Base-by-base conservation (phyloP, 2,797 vertebrate genomes). In the Gymnopithys bicolor region DNA sequence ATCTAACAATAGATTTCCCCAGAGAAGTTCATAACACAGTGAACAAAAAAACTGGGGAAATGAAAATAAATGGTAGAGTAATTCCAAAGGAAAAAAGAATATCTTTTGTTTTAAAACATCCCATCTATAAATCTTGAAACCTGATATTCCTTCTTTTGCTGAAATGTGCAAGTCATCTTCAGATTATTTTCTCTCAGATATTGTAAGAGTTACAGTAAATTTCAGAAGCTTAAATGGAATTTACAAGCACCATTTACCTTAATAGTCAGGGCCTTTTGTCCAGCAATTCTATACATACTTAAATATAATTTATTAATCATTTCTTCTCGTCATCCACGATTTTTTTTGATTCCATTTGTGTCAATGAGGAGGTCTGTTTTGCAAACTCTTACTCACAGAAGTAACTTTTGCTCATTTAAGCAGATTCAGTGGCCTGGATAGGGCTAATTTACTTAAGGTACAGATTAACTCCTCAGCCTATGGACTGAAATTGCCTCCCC, bases 211-310 rank as follows among this genome's bases (percentile, higher is more conserved):
- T 93, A 96, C 16, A 5, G 84, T 86, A 91, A 89, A 94, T 73
- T 67, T 85, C 93, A 60, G 79, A 82, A 79, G 75, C 94, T 93
- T 79, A 96, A 95, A 79, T 70, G 81, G 71, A 90, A 84, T 94
- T 96, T 95, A 92, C 92, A 97, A 94, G 95, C 89, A 95, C 71
- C 84, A 95, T 95, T 97, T 95, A 93, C 84, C 45, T 92, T 96
- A 84, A 94, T 39, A 90, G 75, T 94, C 63, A 91, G 45, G 84
- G 75, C 83, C 88, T 91, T 70, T 91, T 95, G 88, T 94, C 86
- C 90, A 91, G 73, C 30, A 80, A 91, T 92, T 90, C 89, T 91
- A 91, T 87, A 94, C 55, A 48, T 21, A 89, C 46, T 89, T 78
- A 89, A 81, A 90, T 84, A 59, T 4, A 88, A 76, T 70, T 95